Percentiles rank a stretch among this genome's conserved stretches.
phyloP scores from a whole-genome alignment of 92 coral and sea anemone species.

The Paragorgia papillata region DNA sequence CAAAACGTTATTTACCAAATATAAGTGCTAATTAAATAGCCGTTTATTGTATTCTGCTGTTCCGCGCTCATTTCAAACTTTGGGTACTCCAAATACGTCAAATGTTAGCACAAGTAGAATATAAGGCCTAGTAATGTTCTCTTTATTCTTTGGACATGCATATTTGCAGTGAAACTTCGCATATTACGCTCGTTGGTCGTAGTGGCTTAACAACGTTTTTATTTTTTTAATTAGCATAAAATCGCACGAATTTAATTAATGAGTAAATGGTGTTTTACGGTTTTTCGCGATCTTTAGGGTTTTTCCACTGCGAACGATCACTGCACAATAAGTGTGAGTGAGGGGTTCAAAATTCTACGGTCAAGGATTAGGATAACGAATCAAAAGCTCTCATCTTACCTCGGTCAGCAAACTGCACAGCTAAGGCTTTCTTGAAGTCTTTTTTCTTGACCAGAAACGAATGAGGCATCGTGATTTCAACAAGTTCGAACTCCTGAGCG shows the following conservation, averaged over 20 bases:
- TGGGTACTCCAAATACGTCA: too few species aligned
- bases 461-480: slow-evolving; percentile 80
- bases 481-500: not conserved
- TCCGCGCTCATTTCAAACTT: too few species aligned
- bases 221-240: too few species aligned
- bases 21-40: not conserved
- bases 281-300: not conserved
- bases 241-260: too few species aligned
- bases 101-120: too few species aligned
- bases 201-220: too few species aligned
- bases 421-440: slow-evolving; percentile 81
- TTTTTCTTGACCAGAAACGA: slow-evolving; percentile 96
- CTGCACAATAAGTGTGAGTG: not conserved
- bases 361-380: not conserved
- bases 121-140: too few species aligned
- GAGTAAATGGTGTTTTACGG: too few species aligned
- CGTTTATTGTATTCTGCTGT: not conserved
- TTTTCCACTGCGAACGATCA: too few species aligned
- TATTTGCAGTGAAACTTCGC: too few species aligned
- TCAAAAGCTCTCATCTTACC: slow-evolving; percentile 66
- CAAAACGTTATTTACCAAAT: not conserved
- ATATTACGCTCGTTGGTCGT: too few species aligned
- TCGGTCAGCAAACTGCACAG: slow-evolving; percentile 64
- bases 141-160: too few species aligned
- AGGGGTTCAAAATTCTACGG: not conserved